Evolutionary conservation across 2,888 invertebrate species (phyloP).

Genomic region (Chironomus tentans): DNA sequence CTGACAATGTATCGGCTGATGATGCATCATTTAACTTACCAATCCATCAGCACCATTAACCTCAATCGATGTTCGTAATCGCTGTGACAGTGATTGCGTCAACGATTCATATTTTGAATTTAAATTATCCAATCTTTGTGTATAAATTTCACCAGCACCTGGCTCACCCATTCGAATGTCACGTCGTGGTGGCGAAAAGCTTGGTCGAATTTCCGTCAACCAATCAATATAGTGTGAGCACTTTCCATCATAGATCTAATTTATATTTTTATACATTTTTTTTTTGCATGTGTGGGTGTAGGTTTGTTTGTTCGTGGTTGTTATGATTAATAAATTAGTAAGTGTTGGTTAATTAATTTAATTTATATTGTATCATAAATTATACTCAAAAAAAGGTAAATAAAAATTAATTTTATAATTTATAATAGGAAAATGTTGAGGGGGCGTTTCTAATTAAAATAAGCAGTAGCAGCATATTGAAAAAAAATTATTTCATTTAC

Average conservation of each 20-base stretch:
- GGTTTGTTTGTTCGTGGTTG: no score
- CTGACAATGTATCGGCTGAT: neutral
- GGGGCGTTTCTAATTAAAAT: neutral
- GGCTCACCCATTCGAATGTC: constrained; percentile 41
- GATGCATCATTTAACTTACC: constrained; percentile 36
- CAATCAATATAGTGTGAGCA: constrained; percentile 43
- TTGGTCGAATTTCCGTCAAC: constrained; percentile 41
- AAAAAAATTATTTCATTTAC: neutral
- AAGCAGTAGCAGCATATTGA: neutral
- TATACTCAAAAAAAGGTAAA: no score
- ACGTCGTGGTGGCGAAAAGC: constrained; percentile 41
- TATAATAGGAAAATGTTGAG: no score
- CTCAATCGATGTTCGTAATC: constrained; percentile 42
- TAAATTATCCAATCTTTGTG: constrained; percentile 40
- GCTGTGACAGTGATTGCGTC: constrained; percentile 41
- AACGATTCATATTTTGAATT: constrained; percentile 43
- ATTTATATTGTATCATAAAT: neutral
- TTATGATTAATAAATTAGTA: neutral
- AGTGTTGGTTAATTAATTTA: neutral
- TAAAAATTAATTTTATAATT: no score
- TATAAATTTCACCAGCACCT: constrained; percentile 42
- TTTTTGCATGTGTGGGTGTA: neutral
- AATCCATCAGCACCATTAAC: constrained; percentile 43
- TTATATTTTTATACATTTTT: neutral
- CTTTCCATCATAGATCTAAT: constrained; percentile 43